Evolutionary conservation across 2,888 invertebrate genomes (phyloP), one percentile per base, ranked within the genome.

Genomic region (Noctua comes): DNA sequence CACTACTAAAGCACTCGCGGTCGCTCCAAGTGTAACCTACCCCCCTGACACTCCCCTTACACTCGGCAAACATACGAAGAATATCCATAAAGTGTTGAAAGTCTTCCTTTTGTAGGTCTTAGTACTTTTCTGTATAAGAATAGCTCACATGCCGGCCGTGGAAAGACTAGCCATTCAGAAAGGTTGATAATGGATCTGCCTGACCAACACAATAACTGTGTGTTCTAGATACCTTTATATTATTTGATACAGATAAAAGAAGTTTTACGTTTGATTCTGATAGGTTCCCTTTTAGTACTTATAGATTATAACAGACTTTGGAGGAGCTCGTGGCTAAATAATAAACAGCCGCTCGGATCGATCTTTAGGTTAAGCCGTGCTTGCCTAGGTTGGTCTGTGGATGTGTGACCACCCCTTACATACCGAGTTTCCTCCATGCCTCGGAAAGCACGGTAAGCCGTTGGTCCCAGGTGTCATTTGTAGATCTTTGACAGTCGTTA

Each of bases 1-100:
- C 88, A 88, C 86, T 82, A 85, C 87, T 87, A 82, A 80, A 86
- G 78, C 81, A 80, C 84, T 84, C 77, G 79, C 65, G 78, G 82
- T 73, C 68, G 83, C 82, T 86, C 68, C 86, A 71, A 88, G 82
- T 83, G 79, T 88, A 84, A 86, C 86, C 86, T 76, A 80, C 85
- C 77, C 73, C 76, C 36, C 4, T 36, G 1, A 36, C 36, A 36
- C 36, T 36, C 36, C 70, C 79, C 76, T 70, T 76, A 85, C 68
- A 78, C 74, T 80, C 73, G 51, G 62, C 78, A 76, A 78, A 79
- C 79, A 85, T 68, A 81, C 71, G 27, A 64, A 76, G 24, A 48
- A 64, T 68, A 77, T 76, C 51, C 78, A 70, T 72, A 72, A 73
- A 65, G 21, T 76, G 31, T 43, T 73, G 57, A 48, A 65, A 57